Evolutionary conservation across 2,113 vertebrate genomes (phyloP), one percentile per base, ranked within the genome.

Genomic region (Eubucco bourcierii): DNA sequence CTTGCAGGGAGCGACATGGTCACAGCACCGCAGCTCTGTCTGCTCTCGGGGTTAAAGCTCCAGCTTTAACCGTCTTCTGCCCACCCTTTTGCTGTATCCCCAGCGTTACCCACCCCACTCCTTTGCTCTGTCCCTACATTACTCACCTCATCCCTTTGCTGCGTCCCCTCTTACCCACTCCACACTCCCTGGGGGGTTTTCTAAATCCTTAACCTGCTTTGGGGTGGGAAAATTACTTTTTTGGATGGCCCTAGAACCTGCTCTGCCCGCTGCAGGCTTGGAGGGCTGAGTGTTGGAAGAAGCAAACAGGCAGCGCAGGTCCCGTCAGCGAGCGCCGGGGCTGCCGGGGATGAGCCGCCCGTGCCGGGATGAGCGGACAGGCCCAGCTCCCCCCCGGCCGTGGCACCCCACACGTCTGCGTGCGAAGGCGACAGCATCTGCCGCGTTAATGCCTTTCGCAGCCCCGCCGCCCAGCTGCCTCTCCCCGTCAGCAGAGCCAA

Each of bases 201-300:
- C 19, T 1, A 60, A 81, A 39, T 34, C 39, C 29, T 70, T 53
- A 44, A 41, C 34, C 11, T 18, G 3, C 25, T 46, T 37, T 5
- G 5, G 2, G 27, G 3, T 17, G 5, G 14, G 8, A 0, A 21
- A 44, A 8, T 1, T 1, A 10, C 41, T 24, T 41, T 86, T 90
- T 25, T 53, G 6, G 24, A 4, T 44, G 12, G 2, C 19, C 29
- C 1, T 2, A 11, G 33, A 28, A 20, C 25, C 39, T 0, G 0
- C n/a, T 85, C 14, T 68, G 12, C 58, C 33, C 1, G 2, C 19
- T 46, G 16, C 6, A 12, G 16, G 12, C 50, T 50, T 12, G 28
- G 61, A 39, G 18, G 58, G 58, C 16, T 0, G 6, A 31, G 52
- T 10, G 23, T 14, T 9, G 24, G 44, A 8, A 14, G 39, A 41